These are phyloP conservation scores for Dasysyrphus tricinctus DNA, from an alignment of 2,888 invertebrate genomes.

Conservation along the genomic window DNA sequence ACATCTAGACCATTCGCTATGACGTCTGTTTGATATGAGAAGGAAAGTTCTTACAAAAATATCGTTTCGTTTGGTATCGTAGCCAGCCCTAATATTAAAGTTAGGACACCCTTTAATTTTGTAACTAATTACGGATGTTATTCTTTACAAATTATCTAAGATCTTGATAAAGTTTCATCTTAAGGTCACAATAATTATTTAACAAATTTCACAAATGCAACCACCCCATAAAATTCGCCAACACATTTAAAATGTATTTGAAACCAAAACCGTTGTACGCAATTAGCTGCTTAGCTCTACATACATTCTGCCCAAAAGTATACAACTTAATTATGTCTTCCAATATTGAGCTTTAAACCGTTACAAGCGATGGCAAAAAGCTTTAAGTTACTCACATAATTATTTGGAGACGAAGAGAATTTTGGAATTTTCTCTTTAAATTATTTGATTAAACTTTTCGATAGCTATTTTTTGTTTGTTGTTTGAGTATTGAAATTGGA, in stretches of 20 bases:
- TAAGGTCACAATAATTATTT: too few relatives aligned
- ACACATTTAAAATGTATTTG: background rate
- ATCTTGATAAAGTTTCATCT: too few relatives aligned
- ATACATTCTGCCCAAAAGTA: background rate
- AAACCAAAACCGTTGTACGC: background rate
- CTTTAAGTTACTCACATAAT: background rate
- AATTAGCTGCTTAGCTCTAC: background rate
- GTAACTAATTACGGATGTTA: too few relatives aligned
- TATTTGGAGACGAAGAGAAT: conserved; percentile 9
- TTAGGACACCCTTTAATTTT: too few relatives aligned
- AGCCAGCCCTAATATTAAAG: too few relatives aligned
- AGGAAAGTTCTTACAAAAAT: too few relatives aligned
- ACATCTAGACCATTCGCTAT: too few relatives aligned
- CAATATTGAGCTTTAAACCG: background rate
- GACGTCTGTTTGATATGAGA: too few relatives aligned
- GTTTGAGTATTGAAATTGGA: background rate
- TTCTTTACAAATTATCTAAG: too few relatives aligned
- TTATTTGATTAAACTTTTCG: background rate
- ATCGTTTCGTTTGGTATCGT: too few relatives aligned
- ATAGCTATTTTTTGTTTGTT: background rate
- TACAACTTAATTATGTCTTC: background rate
- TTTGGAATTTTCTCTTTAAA: conserved; percentile 3
- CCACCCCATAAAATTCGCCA: background rate
- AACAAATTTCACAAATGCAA: too few relatives aligned
- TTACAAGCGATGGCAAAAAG: background rate